Percentiles rank a stretch among this genome's conserved stretches.
Conservation (phyloP, 2,797 vertebrate species). For the Bufotes viridis region DNA sequence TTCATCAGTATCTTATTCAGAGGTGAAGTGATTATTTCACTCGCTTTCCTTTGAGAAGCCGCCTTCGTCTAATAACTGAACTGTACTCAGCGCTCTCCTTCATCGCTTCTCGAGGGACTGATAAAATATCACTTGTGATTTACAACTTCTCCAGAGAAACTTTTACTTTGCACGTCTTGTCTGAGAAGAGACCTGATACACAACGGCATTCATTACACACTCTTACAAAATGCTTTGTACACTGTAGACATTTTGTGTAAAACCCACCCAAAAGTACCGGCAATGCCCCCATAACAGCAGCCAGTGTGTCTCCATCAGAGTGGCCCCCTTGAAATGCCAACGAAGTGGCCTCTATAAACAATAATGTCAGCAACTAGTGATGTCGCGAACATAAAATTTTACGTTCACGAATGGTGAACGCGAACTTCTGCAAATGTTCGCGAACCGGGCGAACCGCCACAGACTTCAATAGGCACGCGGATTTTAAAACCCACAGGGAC, state of each 20-base stretch:
- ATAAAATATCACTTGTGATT: constrained; percentile 25
- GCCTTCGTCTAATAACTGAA: constrained; percentile 40
- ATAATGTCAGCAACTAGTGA: not conserved
- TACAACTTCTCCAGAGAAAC: not conserved
- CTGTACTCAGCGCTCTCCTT: not conserved
- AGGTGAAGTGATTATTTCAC: constrained; percentile 48
- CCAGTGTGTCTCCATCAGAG: not conserved
- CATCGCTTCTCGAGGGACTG: not conserved
- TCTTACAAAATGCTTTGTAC: not conserved
- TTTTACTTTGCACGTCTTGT: not conserved
- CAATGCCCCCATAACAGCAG: not conserved
- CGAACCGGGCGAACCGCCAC: no score
- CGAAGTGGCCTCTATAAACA: not conserved
- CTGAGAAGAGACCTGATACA: not conserved
- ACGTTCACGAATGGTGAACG: no score
- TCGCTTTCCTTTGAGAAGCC: constrained; percentile 23
- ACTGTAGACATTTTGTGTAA: not conserved
- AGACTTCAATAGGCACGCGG: no score
- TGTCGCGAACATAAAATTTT: no score
- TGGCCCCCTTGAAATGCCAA: not conserved
- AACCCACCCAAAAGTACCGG: not conserved
- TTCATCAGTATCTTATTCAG: constrained; percentile 52
- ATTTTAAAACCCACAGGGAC: no score
- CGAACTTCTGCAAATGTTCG: no score
- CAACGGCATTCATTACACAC: not conserved